These are phyloP conservation scores for Macrotis lagotis DNA, from an alignment of 2,113 vertebrate species.

Conservation along the genomic window DNA sequence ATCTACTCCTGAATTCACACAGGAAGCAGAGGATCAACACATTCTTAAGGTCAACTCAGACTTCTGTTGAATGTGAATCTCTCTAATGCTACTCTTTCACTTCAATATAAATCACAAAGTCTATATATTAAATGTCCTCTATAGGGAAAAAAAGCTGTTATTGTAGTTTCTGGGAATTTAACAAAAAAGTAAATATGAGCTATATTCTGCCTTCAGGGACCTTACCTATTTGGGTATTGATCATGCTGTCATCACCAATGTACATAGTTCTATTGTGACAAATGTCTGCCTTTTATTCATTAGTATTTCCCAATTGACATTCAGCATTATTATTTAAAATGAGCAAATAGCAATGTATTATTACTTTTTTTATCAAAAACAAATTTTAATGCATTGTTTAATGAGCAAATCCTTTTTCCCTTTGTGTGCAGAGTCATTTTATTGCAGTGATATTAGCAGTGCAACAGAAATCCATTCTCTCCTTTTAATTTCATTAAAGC, in stretches of 20 bases:
- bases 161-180: neutral
- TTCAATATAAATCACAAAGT: neutral
- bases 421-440: constrained; percentile 10
- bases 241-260: neutral
- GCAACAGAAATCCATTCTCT: constrained; percentile 4
- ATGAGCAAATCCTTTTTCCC: constrained; percentile 25
- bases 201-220: neutral
- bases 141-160: neutral
- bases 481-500: constrained; percentile 25
- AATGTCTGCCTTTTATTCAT: constrained; percentile 20
- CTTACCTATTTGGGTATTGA: neutral
- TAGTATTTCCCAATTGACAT: constrained; percentile 10
- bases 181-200: neutral
- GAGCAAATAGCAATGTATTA: constrained; percentile 16
- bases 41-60: constrained; percentile 13
- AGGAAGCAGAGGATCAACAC: constrained; percentile 29
- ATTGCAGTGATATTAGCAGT: neutral
- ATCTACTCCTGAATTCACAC: constrained; percentile 33
- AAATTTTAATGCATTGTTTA: constrained; percentile 11
- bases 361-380: constrained; percentile 27
- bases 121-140: neutral
- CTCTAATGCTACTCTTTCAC: neutral
- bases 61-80: constrained; percentile 20
- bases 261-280: neutral
- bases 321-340: constrained; percentile 56